These are phyloP conservation scores for Hippocampus mohnikei DNA, from an alignment of 2,113 vertebrate species.

Conservation along the genomic window DNA sequence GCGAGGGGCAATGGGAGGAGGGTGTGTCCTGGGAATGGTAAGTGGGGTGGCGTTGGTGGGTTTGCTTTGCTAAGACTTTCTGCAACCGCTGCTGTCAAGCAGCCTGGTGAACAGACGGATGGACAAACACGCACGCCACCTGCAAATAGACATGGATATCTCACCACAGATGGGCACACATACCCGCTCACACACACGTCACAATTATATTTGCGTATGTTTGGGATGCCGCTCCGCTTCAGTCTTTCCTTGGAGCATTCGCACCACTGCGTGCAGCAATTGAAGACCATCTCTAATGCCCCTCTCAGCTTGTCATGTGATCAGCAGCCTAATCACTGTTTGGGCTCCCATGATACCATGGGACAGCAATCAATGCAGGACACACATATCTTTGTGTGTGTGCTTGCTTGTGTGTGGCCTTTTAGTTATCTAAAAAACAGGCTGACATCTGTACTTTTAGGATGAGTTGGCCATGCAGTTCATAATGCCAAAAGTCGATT, in stretches of 20 bases:
- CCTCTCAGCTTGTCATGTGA: constrained; percentile 50
- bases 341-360: constrained; percentile 19
- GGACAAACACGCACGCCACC: constrained; percentile 27
- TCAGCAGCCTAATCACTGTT: constrained; percentile 50
- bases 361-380: constrained; percentile 22
- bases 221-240: constrained; percentile 7
- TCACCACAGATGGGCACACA: constrained; percentile 28
- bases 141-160: constrained; percentile 28
- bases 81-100: constrained; percentile 54
- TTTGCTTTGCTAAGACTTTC: constrained; percentile 30
- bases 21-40: background rate
- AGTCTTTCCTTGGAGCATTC: constrained; percentile 25
- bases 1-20: constrained; percentile 5
- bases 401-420: background rate
- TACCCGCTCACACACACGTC: background rate
- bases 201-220: constrained; percentile 25
- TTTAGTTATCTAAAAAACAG: background rate
- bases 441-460: too few relatives aligned
- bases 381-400: background rate
- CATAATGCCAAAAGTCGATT: too few relatives aligned
- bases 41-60: background rate
- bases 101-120: constrained; percentile 51
- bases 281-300: constrained; percentile 37
- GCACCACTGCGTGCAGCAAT: constrained; percentile 50
- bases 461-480: too few relatives aligned